phyloP scores from a whole-genome alignment of 2,888 invertebrate species.

The Drosophila emarginata region DNA sequence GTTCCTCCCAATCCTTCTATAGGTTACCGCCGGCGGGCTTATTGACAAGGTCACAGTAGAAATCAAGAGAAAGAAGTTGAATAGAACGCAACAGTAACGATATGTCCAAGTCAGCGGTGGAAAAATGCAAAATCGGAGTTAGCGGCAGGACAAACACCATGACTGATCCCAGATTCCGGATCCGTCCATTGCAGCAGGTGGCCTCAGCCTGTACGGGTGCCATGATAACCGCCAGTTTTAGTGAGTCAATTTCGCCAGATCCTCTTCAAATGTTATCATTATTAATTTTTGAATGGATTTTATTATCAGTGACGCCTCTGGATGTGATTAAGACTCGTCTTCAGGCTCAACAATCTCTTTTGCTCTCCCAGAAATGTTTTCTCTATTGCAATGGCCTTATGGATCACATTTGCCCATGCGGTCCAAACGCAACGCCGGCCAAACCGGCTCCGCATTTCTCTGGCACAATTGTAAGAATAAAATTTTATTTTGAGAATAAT shows the following conservation, averaged over 20 bases:
- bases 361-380: conserved; percentile 93
- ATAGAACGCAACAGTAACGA: not conserved
- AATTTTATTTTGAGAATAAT: not conserved
- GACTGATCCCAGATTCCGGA: conserved; percentile 90
- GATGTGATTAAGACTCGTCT: conserved; percentile 99
- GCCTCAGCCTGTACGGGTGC: conserved; percentile 88
- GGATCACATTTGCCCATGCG: conserved; percentile 97
- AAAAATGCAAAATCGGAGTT: not conserved
- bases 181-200: conserved; percentile 81
- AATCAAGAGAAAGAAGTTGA: not conserved
- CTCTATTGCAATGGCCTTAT: conserved; percentile 98
- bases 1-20: not conserved
- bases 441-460: conserved; percentile 85
- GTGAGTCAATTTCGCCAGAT: conserved; percentile 83
- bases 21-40: conserved; percentile 10
- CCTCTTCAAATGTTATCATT: not conserved
- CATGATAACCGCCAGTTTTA: conserved; percentile 92
- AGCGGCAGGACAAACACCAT: conserved; percentile 50
- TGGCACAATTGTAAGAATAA: conserved; percentile 87
- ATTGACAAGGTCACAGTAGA: not conserved
- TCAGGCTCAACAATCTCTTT: conserved; percentile 95
- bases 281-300: not conserved
- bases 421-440: conserved; percentile 78
- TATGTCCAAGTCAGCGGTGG: not conserved
- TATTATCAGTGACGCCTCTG: conserved; percentile 93